These are phyloP conservation scores for Scaptomyza tumidula DNA, from an alignment of 2,888 invertebrate genomes.

Conservation along the genomic window DNA sequence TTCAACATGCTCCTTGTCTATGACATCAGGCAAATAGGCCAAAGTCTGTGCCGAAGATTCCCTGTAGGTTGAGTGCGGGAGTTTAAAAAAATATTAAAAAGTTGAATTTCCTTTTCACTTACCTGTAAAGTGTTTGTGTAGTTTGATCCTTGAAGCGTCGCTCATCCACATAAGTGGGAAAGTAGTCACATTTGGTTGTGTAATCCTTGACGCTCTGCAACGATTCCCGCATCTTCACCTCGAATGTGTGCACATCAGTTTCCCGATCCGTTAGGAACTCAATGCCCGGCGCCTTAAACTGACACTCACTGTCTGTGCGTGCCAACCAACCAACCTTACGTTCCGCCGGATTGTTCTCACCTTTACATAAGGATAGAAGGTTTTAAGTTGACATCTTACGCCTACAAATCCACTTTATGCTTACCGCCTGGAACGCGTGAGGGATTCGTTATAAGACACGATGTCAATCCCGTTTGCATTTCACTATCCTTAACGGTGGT, in stretches of 20 bases:
- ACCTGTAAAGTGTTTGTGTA: slow-evolving; percentile 83
- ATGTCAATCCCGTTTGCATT: slow-evolving; percentile 46
- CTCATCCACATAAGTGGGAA: slow-evolving; percentile 46
- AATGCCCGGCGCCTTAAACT: slow-evolving; percentile 58
- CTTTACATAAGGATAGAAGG: slow-evolving; percentile 15
- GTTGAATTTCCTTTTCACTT: slow-evolving; percentile 7
- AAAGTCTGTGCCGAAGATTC: slow-evolving; percentile 83
- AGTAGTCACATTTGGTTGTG: slow-evolving; percentile 60
- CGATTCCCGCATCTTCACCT: slow-evolving; percentile 65
- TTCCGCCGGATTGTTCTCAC: slow-evolving; percentile 59
- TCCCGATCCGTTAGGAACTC: slow-evolving; percentile 48
- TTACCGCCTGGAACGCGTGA: slow-evolving; percentile 48
- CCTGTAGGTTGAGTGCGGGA: slow-evolving; percentile 46
- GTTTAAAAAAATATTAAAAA: too few species aligned
- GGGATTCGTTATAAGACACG: slow-evolving; percentile 58
- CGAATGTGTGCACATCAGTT: slow-evolving; percentile 61
- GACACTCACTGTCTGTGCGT: slow-evolving; percentile 69
- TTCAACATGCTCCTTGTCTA: slow-evolving; percentile 59
- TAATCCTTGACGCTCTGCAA: slow-evolving; percentile 40
- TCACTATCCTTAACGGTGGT: slow-evolving; percentile 37
- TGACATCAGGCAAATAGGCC: slow-evolving; percentile 80
- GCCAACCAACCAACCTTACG: slow-evolving; percentile 49
- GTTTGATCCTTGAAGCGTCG: slow-evolving; percentile 69
- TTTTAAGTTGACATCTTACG: background rate
- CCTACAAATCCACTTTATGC: background rate